A percentile compares a stretch with the other conserved stretches of the same genome.
Conservation (phyloP, 2,797 vertebrate genomes). For the Sebastes paucispinis region DNA sequence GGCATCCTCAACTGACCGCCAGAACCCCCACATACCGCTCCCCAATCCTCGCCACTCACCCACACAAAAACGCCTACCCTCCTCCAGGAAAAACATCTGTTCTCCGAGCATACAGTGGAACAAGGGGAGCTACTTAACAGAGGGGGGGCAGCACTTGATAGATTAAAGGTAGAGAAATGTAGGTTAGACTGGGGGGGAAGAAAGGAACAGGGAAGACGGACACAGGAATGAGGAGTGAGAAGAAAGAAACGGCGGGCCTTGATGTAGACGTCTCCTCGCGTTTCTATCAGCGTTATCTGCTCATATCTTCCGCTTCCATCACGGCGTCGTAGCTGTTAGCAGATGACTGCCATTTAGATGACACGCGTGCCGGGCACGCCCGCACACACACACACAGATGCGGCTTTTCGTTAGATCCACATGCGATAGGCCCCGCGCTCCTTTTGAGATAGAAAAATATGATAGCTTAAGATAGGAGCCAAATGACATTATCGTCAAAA, state of each 20-base stretch:
- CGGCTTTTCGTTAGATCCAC: slow-evolving; percentile 51
- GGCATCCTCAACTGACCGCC: slow-evolving; percentile 42
- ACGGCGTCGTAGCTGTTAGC: slow-evolving; percentile 14
- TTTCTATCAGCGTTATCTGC: slow-evolving; percentile 40
- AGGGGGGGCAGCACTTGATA: background rate
- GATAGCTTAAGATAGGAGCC: slow-evolving; percentile 63
- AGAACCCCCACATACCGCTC: background rate
- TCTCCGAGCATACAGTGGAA: background rate
- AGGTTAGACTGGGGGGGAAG: background rate
- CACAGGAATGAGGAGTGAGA: background rate
- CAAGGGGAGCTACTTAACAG: background rate
- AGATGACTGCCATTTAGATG: slow-evolving; percentile 38
- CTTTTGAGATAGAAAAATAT: slow-evolving; percentile 53
- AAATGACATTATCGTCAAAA: slow-evolving; percentile 56
- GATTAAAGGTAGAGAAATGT: background rate
- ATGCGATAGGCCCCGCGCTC: slow-evolving; percentile 33
- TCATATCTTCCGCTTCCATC: slow-evolving; percentile 41
- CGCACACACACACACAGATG: background rate
- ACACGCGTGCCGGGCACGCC: background rate
- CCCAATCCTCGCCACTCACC: background rate
- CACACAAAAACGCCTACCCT: background rate
- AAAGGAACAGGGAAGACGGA: background rate
- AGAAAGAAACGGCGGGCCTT: background rate
- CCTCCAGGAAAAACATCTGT: background rate
- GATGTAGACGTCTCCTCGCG: slow-evolving; percentile 30